Base-by-base conservation (phyloP, 2,113 vertebrate genomes). In the Hippocampus barbouri region DNA sequence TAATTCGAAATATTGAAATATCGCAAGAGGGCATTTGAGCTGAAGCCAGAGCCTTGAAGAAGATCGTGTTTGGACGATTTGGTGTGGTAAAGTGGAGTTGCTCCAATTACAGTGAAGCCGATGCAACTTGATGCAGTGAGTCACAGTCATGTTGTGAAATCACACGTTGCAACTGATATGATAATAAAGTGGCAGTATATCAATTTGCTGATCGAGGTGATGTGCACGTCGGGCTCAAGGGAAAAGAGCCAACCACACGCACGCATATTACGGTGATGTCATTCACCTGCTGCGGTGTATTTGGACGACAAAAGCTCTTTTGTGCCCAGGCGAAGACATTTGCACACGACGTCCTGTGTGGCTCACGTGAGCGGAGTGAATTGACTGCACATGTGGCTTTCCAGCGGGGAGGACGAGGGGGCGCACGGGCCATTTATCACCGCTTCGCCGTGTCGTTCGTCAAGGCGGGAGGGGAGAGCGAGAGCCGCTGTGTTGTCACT, bases 261-360 rank as follows among this genome's bases (percentile, higher is more conserved):
- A 68, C 20, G 61, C 62, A 20, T 45, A 74, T 27, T 56, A 61
- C 8, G 5, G 41, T 90, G 91, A 92, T 83, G 87, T 92, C 88
- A 91, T 80, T 87, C 81, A 89, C 85, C 30, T 34, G 30, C 88
- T 89, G 84, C 43, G 66, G 25, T 71, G 78, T 78, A 66, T 70
- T 68, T n/a, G 69, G 65, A 73, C 40, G 74, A 91, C 83, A 90
- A 90, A 90, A 86, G 51, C 68, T 62, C 82, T 85, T 81, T 91
- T 91, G 90, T 91, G 71, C 73, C 40, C 75, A 63, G 79, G 69
- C 67, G 84, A 87, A 45, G 69, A 63, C 70, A 73, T 27, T 61
- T 56, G 72, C 62, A 78, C 60, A 66, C 62, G 71, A 23, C 73
- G 79, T 78, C 68, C 71, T 69, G 71, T 75, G 65, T 15, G 45